Evolutionary conservation across 2,888 invertebrate species (phyloP), one percentile per base, ranked within the genome.

Genomic region (Apodemia hepburni): DNA sequence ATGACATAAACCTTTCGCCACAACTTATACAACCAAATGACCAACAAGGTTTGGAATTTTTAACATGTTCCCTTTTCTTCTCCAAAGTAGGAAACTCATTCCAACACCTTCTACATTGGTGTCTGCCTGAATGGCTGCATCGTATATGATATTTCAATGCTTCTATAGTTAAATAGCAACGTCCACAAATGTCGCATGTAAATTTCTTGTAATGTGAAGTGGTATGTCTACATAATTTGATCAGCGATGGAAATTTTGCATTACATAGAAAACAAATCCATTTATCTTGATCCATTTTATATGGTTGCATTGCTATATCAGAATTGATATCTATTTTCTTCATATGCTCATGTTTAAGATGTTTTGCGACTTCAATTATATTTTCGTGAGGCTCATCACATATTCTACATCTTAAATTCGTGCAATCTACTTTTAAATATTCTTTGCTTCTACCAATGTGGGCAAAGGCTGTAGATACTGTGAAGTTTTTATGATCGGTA

Each of bases 161-260:
- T 59, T 86, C 87, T 1, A 74, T 76, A 0, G 81, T 79, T 22
- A 84, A 67, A 64, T 89, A 90, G 33, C 78, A 76, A 15, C 82
- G 77, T 1, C 85, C 90, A 62, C 90, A 91, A 0, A 80, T 70
- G 59, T 89, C 89, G 61, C 90, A 91, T 0, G 87, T 86, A 59
- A 75, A 84, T 29, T 79, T 80, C 27, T 76, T 75, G 57, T 82
- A 90, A 70, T 91, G 90, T 0, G 81, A 68, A 0, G 84, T 79
- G 1, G 85, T 88, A 60, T 91, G 90, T 3, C 87, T 75, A 59
- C 81, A 80, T 0, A 91, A 72, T 27, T 81, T 85, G 0, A 75
- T 77, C 4, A 90, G 65, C 0, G 82, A 76, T 0, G 88, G 80
- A 54, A 85, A 65, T 68, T 83, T 85, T 61, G 74, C 73, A 3